These are phyloP conservation scores for Oncorhynchus keta DNA, from an alignment of 2,113 vertebrate genomes.

Conservation along the genomic window DNA sequence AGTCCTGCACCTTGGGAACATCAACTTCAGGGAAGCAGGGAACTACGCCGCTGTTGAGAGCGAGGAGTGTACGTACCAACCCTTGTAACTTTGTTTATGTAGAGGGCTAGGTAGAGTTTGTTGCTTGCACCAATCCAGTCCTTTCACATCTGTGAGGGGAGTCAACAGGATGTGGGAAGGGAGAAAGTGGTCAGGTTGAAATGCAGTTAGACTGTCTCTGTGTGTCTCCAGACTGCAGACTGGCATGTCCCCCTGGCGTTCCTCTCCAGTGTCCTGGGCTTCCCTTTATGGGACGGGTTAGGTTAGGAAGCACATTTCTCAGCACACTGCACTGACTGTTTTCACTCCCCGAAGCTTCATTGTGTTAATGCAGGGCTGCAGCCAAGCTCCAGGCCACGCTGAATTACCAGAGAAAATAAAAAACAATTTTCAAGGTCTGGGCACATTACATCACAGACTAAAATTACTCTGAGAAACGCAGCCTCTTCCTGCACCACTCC, in stretches of 20 bases:
- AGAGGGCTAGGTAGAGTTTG: background rate
- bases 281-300: background rate
- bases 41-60: constrained; percentile 97
- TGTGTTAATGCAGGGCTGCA: constrained; percentile 49
- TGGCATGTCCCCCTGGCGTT: background rate
- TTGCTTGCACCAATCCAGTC: background rate
- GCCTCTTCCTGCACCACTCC: constrained; percentile 36
- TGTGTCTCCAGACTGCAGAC: background rate
- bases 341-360: constrained; percentile 38
- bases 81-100: background rate
- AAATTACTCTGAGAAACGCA: constrained; percentile 57
- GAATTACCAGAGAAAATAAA: constrained; percentile 58
- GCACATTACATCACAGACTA: constrained; percentile 51
- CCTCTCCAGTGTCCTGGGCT: constrained; percentile 41
- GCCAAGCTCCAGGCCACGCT: constrained; percentile 50
- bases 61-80: constrained; percentile 87
- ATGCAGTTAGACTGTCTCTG: background rate
- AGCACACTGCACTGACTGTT: background rate
- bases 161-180: background rate
- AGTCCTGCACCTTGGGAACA: constrained; percentile 92
- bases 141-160: background rate
- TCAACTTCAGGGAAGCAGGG: constrained; percentile 92
- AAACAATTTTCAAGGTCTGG: constrained; percentile 46
- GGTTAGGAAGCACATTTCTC: background rate
- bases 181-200: background rate